phyloP scores from a whole-genome alignment of 2,888 invertebrate genomes.

The Cataglyphis livida region DNA sequence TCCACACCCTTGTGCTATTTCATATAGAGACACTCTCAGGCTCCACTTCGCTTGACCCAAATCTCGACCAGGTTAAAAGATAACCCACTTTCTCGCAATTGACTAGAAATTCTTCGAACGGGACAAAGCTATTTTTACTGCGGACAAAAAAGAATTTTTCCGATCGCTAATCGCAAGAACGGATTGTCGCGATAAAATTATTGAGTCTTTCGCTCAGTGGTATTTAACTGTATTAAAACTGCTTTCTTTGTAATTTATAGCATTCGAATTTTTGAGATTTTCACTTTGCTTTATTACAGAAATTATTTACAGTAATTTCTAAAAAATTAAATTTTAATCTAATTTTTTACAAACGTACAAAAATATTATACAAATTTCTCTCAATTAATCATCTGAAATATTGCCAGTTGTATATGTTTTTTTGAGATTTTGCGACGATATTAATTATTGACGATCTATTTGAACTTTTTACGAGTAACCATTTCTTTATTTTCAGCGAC shows the following conservation, averaged over 20 bases:
- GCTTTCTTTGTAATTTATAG: neutral
- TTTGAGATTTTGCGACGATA: neutral
- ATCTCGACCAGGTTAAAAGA: slow-evolving; percentile 41
- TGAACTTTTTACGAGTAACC: neutral
- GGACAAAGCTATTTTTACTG: slow-evolving; percentile 33
- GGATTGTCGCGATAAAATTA: slow-evolving; percentile 4
- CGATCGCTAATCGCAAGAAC: neutral
- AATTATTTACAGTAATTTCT: neutral
- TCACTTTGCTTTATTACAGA: neutral
- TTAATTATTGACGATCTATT: slow-evolving; percentile 34
- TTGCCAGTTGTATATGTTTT: neutral
- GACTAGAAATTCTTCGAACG: slow-evolving; percentile 43
- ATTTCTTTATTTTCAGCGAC: neutral
- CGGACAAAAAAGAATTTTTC: slow-evolving; percentile 19
- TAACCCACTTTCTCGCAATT: slow-evolving; percentile 46
- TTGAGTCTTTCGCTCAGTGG: neutral
- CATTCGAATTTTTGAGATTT: neutral
- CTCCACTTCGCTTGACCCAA: slow-evolving; percentile 55
- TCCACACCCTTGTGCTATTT: slow-evolving; percentile 16
- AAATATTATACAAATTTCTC: neutral
- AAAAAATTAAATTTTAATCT: neutral
- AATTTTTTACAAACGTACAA: neutral
- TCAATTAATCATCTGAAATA: neutral
- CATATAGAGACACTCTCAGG: slow-evolving; percentile 38
- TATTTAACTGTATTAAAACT: neutral